Evolutionary conservation across 2,797 vertebrate genomes (phyloP).

Genomic region (Pteronotus mesoamericanus): DNA sequence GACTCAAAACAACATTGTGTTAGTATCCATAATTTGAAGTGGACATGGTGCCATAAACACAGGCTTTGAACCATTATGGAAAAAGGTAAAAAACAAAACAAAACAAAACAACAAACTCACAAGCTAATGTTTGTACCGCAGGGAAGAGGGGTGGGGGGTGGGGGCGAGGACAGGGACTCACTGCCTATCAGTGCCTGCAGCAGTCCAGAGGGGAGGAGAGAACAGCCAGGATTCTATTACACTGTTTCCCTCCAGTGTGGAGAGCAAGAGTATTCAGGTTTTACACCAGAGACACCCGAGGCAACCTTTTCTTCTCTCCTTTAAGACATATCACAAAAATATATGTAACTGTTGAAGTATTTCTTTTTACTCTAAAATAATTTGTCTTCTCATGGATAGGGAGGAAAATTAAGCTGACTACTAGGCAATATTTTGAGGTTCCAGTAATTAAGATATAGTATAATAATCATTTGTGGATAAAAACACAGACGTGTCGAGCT

Average conservation of each 20-base stretch:
- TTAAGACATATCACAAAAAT: not conserved
- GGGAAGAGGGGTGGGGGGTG: rapidly evolving
- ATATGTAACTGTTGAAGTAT: not conserved
- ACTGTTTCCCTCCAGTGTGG: rapidly evolving
- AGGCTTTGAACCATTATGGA: not conserved
- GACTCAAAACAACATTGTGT: not conserved
- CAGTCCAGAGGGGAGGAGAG: not conserved
- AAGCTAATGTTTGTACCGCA: not conserved
- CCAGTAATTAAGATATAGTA: not conserved
- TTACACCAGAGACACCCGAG: not conserved
- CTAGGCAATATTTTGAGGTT: not conserved
- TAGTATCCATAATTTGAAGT: not conserved
- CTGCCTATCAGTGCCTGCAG: rapidly evolving
- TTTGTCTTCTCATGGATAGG: not conserved
- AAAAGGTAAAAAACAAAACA: not conserved
- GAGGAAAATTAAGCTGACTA: not conserved
- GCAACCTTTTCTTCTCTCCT: not conserved
- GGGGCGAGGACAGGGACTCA: too few species aligned
- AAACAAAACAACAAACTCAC: not conserved
- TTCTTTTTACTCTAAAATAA: not conserved
- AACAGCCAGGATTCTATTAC: rapidly evolving
- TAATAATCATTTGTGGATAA: not conserved
- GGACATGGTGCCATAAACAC: not conserved
- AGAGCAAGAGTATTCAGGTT: not conserved
- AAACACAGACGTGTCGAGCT: not conserved